These are phyloP conservation scores for Porites lobata DNA, from an alignment of 92 coral and sea anemone genomes.

Conservation along the genomic window DNA sequence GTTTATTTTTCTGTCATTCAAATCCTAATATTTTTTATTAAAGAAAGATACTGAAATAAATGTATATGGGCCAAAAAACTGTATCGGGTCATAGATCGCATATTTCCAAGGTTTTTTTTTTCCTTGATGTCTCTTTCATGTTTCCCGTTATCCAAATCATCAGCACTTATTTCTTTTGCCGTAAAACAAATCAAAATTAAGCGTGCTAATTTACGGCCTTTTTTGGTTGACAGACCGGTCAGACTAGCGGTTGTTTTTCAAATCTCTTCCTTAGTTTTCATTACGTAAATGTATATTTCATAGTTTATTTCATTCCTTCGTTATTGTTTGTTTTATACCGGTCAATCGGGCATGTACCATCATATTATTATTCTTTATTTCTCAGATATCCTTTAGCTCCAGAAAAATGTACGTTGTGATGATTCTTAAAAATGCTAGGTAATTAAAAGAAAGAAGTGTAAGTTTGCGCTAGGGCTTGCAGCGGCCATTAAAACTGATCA, in stretches of 20 bases:
- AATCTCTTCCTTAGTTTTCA: not conserved
- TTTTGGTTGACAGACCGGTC: not conserved
- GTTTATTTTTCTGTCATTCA: too few relatives aligned
- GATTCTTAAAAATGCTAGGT: too few relatives aligned
- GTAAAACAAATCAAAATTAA: not conserved
- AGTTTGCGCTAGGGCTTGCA: too few relatives aligned
- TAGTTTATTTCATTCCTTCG: not conserved
- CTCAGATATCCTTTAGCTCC: too few relatives aligned
- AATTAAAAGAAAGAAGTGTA: too few relatives aligned
- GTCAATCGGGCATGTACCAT: not conserved
- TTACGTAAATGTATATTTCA: not conserved
- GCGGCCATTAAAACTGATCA: too few relatives aligned
- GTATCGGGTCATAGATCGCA: too few relatives aligned
- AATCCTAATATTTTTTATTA: too few relatives aligned
- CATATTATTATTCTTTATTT: not conserved
- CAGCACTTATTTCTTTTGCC: not conserved
- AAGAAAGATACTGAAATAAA: too few relatives aligned
- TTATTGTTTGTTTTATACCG: not conserved
- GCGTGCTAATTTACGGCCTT: not conserved
- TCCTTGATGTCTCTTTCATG: not conserved
- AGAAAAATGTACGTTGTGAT: too few relatives aligned
- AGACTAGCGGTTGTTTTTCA: not conserved
- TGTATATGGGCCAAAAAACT: not conserved
- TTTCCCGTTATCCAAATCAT: not conserved
- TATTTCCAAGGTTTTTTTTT: too few relatives aligned